phyloP scores from a whole-genome alignment of 2,113 vertebrate genomes.

The Coptodon rendalli region DNA sequence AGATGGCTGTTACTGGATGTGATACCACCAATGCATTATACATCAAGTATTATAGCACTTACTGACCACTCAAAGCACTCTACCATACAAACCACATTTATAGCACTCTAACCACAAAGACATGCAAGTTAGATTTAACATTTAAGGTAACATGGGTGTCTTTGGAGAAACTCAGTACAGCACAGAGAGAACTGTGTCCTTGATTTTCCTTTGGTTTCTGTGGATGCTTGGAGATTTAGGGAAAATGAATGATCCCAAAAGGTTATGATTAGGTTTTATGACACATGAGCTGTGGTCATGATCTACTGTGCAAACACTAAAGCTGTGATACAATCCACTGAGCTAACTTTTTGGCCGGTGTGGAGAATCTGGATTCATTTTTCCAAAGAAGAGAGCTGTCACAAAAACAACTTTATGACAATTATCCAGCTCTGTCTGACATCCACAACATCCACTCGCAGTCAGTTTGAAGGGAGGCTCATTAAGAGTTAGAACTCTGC shows the following conservation, averaged over 20 bases:
- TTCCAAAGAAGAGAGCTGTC: not conserved
- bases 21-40: not conserved
- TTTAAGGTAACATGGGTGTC: not conserved
- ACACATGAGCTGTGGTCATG: not conserved
- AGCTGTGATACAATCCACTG: not conserved
- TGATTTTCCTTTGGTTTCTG: not conserved
- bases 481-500: not conserved
- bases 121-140: not conserved
- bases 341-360: fast-evolving
- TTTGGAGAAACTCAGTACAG: not conserved
- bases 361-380: not conserved
- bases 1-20: not conserved
- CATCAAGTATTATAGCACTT: not conserved
- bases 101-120: not conserved
- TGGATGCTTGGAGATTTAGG: not conserved
- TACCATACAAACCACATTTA: not conserved
- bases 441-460: not conserved
- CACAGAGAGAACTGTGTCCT: not conserved
- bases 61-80: not conserved
- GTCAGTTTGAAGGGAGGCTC: not conserved
- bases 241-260: not conserved
- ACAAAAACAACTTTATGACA: not conserved
- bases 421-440: not conserved
- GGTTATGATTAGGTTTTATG: not conserved
- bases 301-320: not conserved